Conservation (phyloP, 2,113 vertebrate species). For the Rana temporaria region DNA sequence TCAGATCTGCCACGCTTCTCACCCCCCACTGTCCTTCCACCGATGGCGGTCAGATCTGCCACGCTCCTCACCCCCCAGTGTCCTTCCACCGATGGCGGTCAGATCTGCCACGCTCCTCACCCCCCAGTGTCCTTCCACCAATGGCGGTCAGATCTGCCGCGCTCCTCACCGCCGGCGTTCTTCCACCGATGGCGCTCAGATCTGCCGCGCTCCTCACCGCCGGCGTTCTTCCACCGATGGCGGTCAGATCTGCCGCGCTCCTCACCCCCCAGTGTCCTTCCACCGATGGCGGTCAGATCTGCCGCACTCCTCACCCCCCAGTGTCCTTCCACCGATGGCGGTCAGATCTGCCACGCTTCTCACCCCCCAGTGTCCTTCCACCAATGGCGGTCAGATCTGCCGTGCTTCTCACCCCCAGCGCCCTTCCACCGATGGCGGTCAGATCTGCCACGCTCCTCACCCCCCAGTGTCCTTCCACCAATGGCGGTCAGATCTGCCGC, state of each 20-base stretch:
- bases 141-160: slow-evolving; percentile 59
- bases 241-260: slow-evolving; percentile 54
- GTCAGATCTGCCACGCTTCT: slow-evolving; percentile 51
- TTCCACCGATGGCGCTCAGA: slow-evolving; percentile 60
- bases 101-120: slow-evolving; percentile 50
- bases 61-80: slow-evolving; percentile 59
- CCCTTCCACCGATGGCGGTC: slow-evolving; percentile 58
- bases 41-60: slow-evolving; percentile 61
- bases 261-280: slow-evolving; percentile 61
- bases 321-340: slow-evolving; percentile 62
- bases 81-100: slow-evolving; percentile 58
- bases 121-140: slow-evolving; percentile 62
- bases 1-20: slow-evolving; percentile 52
- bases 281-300: slow-evolving; percentile 62
- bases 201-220: slow-evolving; percentile 61
- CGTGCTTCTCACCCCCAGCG: slow-evolving; percentile 64
- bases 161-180: slow-evolving; percentile 65
- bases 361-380: slow-evolving; percentile 61
- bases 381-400: slow-evolving; percentile 62
- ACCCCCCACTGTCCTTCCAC: slow-evolving; percentile 61
- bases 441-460: slow-evolving; percentile 50
- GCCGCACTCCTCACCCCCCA: slow-evolving; percentile 37
- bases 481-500: slow-evolving; percentile 59
- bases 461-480: slow-evolving; percentile 62
- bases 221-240: slow-evolving; percentile 62